Evolutionary conservation across 1,140 invertebrate genomes (phyloP).

Genomic region (Drosophila varians): DNA sequence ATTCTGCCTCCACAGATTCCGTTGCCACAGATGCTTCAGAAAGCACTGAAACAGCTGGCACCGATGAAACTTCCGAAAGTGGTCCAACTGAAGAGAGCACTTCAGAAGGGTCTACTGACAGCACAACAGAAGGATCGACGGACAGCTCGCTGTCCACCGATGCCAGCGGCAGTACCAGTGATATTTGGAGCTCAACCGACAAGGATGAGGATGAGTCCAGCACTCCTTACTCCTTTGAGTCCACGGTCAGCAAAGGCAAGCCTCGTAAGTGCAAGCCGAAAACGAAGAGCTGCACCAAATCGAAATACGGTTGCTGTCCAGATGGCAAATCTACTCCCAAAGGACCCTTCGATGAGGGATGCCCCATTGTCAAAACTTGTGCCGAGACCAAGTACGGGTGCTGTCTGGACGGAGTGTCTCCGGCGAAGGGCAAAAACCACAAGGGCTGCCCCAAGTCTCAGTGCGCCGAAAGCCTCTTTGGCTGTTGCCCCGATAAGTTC

Average conservation of each 20-base stretch:
- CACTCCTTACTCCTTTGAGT: conserved; percentile 84
- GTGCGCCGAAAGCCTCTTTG: conserved; percentile 91
- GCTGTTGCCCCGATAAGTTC: conserved; percentile 93
- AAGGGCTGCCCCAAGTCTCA: conserved; percentile 90
- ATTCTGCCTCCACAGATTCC: background rate
- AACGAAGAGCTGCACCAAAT: conserved; percentile 87
- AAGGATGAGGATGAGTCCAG: conserved; percentile 57
- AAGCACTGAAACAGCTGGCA: background rate
- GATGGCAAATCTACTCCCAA: conserved; percentile 92
- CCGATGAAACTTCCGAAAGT: background rate
- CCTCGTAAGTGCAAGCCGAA: conserved; percentile 87
- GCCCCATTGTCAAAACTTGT: conserved; percentile 89
- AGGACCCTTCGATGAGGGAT: conserved; percentile 94
- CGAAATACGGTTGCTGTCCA: conserved; percentile 94
- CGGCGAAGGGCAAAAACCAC: conserved; percentile 89
- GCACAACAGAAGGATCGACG: conserved; percentile 43
- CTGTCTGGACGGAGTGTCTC: conserved; percentile 94
- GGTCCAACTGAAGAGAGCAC: background rate
- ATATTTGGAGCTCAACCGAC: conserved; percentile 83
- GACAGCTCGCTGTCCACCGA: conserved; percentile 64
- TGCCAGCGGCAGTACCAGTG: conserved; percentile 55
- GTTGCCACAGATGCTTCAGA: background rate
- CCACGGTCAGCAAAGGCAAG: conserved; percentile 84
- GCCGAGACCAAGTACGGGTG: conserved; percentile 93
- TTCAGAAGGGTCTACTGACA: conserved; percentile 49